Conservation (phyloP, 1,140 invertebrate genomes). For the Polypedilum vanderplanki region DNA sequence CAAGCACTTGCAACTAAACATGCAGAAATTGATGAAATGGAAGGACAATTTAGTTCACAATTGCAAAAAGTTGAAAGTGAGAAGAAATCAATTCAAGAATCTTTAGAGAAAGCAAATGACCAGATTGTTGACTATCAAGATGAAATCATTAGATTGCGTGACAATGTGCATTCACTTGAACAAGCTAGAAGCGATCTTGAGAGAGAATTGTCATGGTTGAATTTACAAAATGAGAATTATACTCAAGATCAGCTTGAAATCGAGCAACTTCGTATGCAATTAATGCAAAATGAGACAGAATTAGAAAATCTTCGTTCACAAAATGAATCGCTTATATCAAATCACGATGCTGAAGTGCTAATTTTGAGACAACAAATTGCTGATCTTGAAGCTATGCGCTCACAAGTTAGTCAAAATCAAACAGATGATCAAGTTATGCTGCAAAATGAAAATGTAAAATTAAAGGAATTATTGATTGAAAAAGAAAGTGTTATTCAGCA, state of each 20-base stretch:
- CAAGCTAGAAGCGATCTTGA: conserved; percentile 36
- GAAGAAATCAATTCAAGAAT: conserved; percentile 45
- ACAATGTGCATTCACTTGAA: conserved; percentile 40
- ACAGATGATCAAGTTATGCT: conserved; percentile 42
- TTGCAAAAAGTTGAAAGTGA: conserved; percentile 51
- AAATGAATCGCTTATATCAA: conserved; percentile 38
- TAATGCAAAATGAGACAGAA: conserved; percentile 41
- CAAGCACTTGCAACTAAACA: conserved; percentile 47
- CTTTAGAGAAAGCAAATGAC: conserved; percentile 46
- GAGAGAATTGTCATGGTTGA: conserved; percentile 38
- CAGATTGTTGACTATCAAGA: conserved; percentile 47
- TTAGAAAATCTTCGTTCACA: conserved; percentile 40
- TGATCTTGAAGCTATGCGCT: conserved; percentile 38
- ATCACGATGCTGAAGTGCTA: conserved; percentile 39
- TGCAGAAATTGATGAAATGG: conserved; percentile 52
- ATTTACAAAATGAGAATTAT: conserved; percentile 40
- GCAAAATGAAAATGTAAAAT: conserved; percentile 42
- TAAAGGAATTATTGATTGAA: conserved; percentile 38
- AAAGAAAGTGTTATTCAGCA: conserved; percentile 39
- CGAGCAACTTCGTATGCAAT: conserved; percentile 42
- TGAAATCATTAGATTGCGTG: conserved; percentile 46
- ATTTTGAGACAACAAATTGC: conserved; percentile 39
- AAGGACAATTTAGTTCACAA: conserved; percentile 54
- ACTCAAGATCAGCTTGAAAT: conserved; percentile 40
- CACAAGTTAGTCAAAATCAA: conserved; percentile 40